Evolutionary conservation across 2,888 invertebrate genomes (phyloP).

Genomic region (Ichneumoninae sp.): DNA sequence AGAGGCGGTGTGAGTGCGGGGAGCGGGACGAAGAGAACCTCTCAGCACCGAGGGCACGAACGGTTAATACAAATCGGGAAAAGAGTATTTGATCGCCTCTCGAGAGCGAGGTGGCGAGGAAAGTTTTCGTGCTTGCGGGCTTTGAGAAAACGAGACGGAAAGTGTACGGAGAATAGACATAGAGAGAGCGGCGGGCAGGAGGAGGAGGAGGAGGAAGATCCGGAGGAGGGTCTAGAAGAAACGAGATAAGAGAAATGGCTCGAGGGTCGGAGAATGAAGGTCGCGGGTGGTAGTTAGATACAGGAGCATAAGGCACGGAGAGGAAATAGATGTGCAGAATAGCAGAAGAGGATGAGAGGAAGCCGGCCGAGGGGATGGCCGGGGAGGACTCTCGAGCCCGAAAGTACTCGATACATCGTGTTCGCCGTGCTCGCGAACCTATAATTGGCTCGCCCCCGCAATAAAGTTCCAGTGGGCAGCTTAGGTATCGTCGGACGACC

Average conservation of each 20-base stretch:
- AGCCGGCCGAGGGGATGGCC: conserved; percentile 35
- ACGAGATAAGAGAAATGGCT: conserved; percentile 52
- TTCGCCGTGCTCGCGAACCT: conserved; percentile 74
- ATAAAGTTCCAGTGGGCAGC: conserved; percentile 77
- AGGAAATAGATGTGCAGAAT: conserved; percentile 37
- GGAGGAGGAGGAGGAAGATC: conserved; percentile 1
- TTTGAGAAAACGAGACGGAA: conserved; percentile 4
- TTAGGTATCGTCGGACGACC: conserved; percentile 76
- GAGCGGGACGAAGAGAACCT: background rate
- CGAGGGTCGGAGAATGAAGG: conserved; percentile 20
- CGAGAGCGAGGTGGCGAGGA: conserved; percentile 5
- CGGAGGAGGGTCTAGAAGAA: conserved; percentile 25
- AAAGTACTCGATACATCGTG: conserved; percentile 77
- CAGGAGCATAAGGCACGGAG: conserved; percentile 37
- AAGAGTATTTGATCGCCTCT: conserved; percentile 52
- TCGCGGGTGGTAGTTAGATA: conserved; percentile 45
- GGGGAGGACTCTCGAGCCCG: conserved; percentile 57
- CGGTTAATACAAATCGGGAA: conserved; percentile 48
- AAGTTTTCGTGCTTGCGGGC: conserved; percentile 37
- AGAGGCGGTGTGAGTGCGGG: conserved; percentile 7
- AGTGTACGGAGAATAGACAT: conserved; percentile 27
- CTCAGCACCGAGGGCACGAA: conserved; percentile 11
- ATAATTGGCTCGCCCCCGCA: conserved; percentile 78
- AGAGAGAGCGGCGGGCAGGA: background rate
- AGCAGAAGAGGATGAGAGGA: conserved; percentile 30